Conservation (phyloP, 2,888 invertebrate genomes). For the Belgica antarctica region DNA sequence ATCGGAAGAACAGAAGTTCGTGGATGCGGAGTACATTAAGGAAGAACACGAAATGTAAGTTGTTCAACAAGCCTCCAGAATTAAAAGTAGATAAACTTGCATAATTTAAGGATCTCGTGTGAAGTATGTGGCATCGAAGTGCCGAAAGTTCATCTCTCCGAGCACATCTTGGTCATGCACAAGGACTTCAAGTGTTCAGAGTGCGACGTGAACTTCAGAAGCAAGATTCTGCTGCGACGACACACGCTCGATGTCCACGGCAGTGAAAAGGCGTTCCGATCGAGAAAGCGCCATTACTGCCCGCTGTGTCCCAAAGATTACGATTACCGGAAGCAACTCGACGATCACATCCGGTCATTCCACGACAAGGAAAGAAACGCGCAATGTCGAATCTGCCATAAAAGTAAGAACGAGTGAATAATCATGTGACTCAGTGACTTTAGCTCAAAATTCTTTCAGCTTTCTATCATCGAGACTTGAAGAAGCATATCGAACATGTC, state of each 20-base stretch:
- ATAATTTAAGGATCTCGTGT: background rate
- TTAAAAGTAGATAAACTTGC: background rate
- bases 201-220: background rate
- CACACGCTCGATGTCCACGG: background rate
- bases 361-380: conserved; percentile 29
- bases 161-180: conserved; percentile 23
- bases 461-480: conserved; percentile 36
- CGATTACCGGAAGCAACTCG: conserved; percentile 30
- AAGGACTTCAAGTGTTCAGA: background rate
- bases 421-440: background rate
- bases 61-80: background rate
- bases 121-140: conserved; percentile 20
- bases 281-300: conserved; percentile 18
- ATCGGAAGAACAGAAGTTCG: background rate
- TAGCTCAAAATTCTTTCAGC: background rate
- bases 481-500: conserved; percentile 30
- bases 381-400: conserved; percentile 20
- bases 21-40: background rate
- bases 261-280: background rate
- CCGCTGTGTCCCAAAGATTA: conserved; percentile 19
- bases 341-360: conserved; percentile 28
- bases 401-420: background rate
- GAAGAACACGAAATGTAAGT: conserved; percentile 16
- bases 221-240: conserved; percentile 4
- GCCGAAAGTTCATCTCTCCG: background rate